Percentiles rank a stretch among this genome's conserved stretches.
Evolutionary conservation across 1,140 invertebrate genomes (phyloP).

Genomic region (Goniozus legneri): DNA sequence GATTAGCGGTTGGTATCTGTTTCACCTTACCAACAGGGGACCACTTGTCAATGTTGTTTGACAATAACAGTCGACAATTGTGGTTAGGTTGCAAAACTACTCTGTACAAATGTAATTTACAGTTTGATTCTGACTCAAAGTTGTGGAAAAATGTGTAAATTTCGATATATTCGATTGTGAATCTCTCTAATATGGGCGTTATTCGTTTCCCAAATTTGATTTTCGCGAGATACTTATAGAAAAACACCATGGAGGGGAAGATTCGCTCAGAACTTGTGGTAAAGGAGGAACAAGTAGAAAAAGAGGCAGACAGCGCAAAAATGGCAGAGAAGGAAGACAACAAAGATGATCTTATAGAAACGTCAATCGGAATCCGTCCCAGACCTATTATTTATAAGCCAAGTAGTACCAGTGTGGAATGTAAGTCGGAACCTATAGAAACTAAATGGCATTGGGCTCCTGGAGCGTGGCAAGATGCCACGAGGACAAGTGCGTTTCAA

Average conservation of each 20-base stretch:
- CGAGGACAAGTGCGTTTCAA: slow-evolving; percentile 59
- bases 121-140: no score
- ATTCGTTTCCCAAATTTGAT: no score
- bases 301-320: slow-evolving; percentile 12
- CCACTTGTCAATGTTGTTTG: no score
- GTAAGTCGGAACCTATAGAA: slow-evolving; percentile 49
- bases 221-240: no score
- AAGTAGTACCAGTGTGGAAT: slow-evolving; percentile 42
- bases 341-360: slow-evolving; percentile 21
- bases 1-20: no score
- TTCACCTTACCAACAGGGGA: no score
- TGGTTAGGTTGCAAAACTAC: no score
- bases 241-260: slow-evolving; percentile 26
- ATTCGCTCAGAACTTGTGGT: slow-evolving; percentile 27
- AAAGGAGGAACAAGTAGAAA: slow-evolving; percentile 31
- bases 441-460: slow-evolving; percentile 52
- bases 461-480: slow-evolving; percentile 55
- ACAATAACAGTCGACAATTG: no score
- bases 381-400: slow-evolving; percentile 49
- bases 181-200: no score
- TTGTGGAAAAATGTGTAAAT: no score
- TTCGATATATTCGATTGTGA: no score
- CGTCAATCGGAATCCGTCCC: slow-evolving; percentile 48
- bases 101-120: no score
- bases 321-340: slow-evolving; percentile 16